Percentiles rank a stretch among this genome's conserved stretches.
Conservation (phyloP, 2,113 vertebrate species). For the Chascanopsetta lugubris region DNA sequence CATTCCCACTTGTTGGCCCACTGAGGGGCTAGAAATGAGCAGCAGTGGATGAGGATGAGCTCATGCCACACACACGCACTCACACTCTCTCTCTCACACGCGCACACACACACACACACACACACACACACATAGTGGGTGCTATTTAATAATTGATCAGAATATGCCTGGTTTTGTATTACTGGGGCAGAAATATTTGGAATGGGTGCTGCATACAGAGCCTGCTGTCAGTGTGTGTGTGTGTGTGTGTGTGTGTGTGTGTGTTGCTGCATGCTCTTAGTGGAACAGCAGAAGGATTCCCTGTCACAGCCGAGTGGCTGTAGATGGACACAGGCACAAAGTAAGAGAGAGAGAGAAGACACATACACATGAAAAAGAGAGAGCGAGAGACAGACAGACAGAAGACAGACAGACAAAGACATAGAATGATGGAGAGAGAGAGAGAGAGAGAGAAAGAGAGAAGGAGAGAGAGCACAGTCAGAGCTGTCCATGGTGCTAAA, state of each 20-base stretch:
- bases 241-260: conserved; percentile 21
- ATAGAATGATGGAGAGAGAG: background rate
- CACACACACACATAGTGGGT: conserved; percentile 38
- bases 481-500: conserved; percentile 44
- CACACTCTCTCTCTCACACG: no score
- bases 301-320: background rate
- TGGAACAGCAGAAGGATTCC: background rate
- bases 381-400: conserved; percentile 25
- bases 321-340: background rate
- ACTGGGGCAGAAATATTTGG: conserved; percentile 58
- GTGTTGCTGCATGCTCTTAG: conserved; percentile 34
- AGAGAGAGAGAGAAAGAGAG: conserved; percentile 28
- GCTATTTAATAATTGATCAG: conserved; percentile 61
- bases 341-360: background rate
- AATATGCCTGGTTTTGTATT: conserved; percentile 65
- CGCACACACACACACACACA: conserved; percentile 7
- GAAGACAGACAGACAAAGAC: background rate
- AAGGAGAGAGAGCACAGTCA: conserved; percentile 6
- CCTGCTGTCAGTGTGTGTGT: conserved; percentile 15
- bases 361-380: no score
- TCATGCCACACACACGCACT: conserved; percentile 28
- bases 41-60: conserved; percentile 23
- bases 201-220: conserved; percentile 47
- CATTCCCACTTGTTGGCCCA: conserved; percentile 55
- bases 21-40: conserved; percentile 2